These are phyloP conservation scores for Troides oblongomaculatus DNA, from an alignment of 2,888 invertebrate genomes.

Conservation along the genomic window DNA sequence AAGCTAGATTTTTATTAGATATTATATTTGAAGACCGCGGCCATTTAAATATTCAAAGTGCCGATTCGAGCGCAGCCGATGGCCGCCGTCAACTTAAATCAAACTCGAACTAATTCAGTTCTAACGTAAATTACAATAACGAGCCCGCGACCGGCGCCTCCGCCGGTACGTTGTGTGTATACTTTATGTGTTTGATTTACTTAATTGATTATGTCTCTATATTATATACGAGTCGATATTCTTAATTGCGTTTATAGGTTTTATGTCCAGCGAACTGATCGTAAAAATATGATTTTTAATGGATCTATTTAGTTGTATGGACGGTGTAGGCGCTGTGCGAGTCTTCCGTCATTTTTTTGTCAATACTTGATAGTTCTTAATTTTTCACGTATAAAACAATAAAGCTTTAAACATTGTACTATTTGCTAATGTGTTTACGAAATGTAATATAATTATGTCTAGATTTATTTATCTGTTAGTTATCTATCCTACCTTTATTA, in stretches of 20 bases:
- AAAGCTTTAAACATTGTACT: too few relatives aligned
- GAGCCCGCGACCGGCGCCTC: slow-evolving; percentile 3
- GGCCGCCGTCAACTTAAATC: slow-evolving; percentile 27
- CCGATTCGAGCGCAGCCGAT: slow-evolving; percentile 14
- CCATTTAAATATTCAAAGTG: slow-evolving; percentile 20
- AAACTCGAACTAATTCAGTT: slow-evolving; percentile 24
- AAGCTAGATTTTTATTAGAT: too few relatives aligned
- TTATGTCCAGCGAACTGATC: slow-evolving; percentile 9
- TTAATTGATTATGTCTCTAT: slow-evolving; percentile 29
- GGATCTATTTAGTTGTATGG: background rate
- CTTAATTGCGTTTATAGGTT: slow-evolving; percentile 26
- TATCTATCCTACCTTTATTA: too few relatives aligned
- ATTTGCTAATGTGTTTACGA: too few relatives aligned
- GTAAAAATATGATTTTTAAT: slow-evolving; percentile 24
- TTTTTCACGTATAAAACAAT: background rate
- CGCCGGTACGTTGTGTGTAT: slow-evolving; percentile 11
- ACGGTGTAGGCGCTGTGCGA: background rate
- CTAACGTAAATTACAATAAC: slow-evolving; percentile 18
- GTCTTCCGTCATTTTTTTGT: background rate
- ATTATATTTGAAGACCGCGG: slow-evolving; percentile 2
- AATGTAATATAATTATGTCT: too few relatives aligned
- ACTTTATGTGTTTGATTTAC: slow-evolving; percentile 25
- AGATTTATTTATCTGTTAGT: too few relatives aligned
- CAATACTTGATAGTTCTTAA: background rate
- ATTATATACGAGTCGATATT: slow-evolving; percentile 4